Conservation (phyloP, 1,140 invertebrate species). For the Drosophila kurseongensis region DNA sequence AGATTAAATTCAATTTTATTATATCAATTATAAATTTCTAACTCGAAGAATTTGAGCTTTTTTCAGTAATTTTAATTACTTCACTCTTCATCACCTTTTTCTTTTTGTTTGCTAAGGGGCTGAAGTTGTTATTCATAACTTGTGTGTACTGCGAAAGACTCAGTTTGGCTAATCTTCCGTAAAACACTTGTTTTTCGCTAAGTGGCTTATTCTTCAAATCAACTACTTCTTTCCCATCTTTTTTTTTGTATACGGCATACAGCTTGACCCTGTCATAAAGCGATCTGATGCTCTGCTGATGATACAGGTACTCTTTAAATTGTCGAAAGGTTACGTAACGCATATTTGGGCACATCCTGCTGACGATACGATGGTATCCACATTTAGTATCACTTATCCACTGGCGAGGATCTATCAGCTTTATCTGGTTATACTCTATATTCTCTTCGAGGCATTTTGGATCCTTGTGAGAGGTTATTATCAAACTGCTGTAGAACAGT, state of each 20-base stretch:
- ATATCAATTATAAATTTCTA: too few relatives aligned
- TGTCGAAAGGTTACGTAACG: conserved; percentile 18
- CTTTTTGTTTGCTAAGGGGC: too few relatives aligned
- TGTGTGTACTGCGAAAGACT: too few relatives aligned
- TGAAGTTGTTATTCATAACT: too few relatives aligned
- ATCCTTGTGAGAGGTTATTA: conserved; percentile 16
- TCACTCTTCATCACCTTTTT: too few relatives aligned
- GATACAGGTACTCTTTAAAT: conserved; percentile 6
- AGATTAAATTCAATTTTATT: too few relatives aligned
- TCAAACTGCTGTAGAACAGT: conserved; percentile 37
- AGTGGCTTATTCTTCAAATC: too few relatives aligned
- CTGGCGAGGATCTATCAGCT: conserved; percentile 11
- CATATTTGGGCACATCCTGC: conserved; percentile 36
- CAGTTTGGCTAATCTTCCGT: too few relatives aligned
- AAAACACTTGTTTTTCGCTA: too few relatives aligned
- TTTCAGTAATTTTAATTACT: too few relatives aligned
- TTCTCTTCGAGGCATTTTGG: neutral
- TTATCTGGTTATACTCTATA: neutral
- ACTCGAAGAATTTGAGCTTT: too few relatives aligned
- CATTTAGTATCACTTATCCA: conserved; percentile 35
- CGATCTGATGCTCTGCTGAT: neutral
- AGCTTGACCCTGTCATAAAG: neutral
- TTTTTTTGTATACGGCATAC: neutral
- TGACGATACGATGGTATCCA: conserved; percentile 26
- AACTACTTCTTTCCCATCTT: neutral